These are phyloP conservation scores for Thecophora atra DNA, from an alignment of 2,888 invertebrate genomes.

Conservation along the genomic window DNA sequence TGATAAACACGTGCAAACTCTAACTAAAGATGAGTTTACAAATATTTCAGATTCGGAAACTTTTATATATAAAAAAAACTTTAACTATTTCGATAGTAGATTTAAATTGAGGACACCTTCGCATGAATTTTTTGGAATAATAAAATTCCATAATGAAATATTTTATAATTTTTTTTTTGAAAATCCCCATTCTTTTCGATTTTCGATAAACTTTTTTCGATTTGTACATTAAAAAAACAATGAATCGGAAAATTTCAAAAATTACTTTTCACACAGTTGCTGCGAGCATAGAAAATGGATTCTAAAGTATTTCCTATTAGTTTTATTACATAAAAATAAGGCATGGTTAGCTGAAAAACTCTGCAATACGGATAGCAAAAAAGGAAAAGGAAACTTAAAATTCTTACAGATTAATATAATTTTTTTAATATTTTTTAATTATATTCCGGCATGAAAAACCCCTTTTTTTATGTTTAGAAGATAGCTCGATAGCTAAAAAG, in stretches of 20 bases:
- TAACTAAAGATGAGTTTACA: background rate
- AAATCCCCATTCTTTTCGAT: background rate
- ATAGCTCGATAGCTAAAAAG: too few relatives aligned
- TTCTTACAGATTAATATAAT: too few relatives aligned
- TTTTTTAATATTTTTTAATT: too few relatives aligned
- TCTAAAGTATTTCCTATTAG: too few relatives aligned
- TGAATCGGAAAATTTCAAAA: background rate
- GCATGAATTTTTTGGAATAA: background rate
- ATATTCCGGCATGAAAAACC: too few relatives aligned
- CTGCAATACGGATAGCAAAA: too few relatives aligned
- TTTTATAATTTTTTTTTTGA: background rate
- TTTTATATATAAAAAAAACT: conserved; percentile 3
- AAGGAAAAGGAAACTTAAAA: too few relatives aligned
- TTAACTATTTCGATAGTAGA: background rate
- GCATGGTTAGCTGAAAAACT: too few relatives aligned
- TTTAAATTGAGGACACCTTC: background rate
- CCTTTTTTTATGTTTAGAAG: too few relatives aligned
- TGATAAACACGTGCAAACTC: background rate
- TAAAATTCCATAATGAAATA: conserved; percentile 2
- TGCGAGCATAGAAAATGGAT: too few relatives aligned
- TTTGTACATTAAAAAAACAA: conserved; percentile 1
- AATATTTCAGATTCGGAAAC: background rate
- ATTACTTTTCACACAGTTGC: too few relatives aligned
- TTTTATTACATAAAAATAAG: too few relatives aligned
- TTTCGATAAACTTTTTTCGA: background rate